Base-by-base conservation (phyloP, 2,797 vertebrate species). In the Octomys mimax region DNA sequence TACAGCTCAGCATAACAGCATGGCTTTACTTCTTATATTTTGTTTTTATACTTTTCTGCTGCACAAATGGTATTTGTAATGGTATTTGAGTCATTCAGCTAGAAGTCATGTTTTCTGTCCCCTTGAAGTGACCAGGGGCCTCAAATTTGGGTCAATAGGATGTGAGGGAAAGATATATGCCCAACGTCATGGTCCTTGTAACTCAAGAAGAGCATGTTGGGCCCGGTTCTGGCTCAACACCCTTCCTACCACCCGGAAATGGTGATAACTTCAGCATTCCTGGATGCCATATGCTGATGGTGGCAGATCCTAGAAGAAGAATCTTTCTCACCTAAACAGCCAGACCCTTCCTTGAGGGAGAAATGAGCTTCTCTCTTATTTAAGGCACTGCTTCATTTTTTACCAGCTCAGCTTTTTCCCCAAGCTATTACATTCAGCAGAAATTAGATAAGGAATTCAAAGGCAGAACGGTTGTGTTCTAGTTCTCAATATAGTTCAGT, bases 221-320 rank as follows among this genome's bases (percentile, higher is more conserved):
- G 91, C 54, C 88, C 49, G 89, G 46, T 78, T 87, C 92, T 81
- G 93, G 89, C 89, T 95, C 89, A 10, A 88, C 54, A 54, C 62
- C 6, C 18, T 64, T 39, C 31, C 61, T 22, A 24, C 79, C 57
- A 91, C 92, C 89, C 96, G 73, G 92, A 92, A 91, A 85, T 62
- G 62, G 71, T 91, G 83, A 94, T 91, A 90, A 95, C 68, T 71
- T 75, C 68, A 88, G 59, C 39, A 86, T 68, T 22, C 57, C 54
- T 73, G 89, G 87, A 93, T 85, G 89, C 89, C 54, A 19, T 90
- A 80, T 82, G 73, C 22, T 66, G 66, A 83, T 24, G 33, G 71
- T 42, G 46, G 87, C 89, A 91, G 73, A 42, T 8, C 36, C 31
- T 5, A 5, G 26, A 31, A 79, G 28, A 54, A 61, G 36, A 87